Evolutionary conservation across 2,113 vertebrate genomes (phyloP).

Genomic region (Lagopus muta): DNA sequence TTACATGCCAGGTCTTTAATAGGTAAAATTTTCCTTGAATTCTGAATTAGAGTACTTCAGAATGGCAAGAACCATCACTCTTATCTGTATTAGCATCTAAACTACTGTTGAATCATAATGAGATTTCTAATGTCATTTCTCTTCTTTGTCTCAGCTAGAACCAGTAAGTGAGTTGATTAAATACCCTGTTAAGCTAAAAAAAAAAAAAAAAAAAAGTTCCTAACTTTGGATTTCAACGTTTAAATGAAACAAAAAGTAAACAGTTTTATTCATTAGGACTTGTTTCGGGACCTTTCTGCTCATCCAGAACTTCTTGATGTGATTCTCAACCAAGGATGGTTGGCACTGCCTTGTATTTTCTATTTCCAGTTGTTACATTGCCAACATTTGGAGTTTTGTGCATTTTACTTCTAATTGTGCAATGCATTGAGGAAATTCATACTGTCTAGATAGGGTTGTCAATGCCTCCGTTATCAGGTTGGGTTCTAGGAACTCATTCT

Average conservation of each 20-base stretch:
- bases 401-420: neutral
- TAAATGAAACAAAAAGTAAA: neutral
- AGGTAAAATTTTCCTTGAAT: conserved; percentile 1
- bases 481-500: conserved; percentile 10
- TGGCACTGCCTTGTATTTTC: neutral
- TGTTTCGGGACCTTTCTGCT: neutral
- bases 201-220: neutral
- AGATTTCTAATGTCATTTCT: neutral
- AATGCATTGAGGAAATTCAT: neutral
- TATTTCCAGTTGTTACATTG: neutral
- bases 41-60: neutral
- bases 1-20: neutral
- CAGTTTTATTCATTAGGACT: neutral
- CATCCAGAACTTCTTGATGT: neutral
- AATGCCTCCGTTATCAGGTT: neutral
- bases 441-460: neutral
- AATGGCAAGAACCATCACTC: neutral
- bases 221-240: neutral
- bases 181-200: neutral
- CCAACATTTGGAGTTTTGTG: neutral
- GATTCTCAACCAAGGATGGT: neutral
- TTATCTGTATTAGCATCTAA: neutral
- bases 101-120: neutral
- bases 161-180: neutral
- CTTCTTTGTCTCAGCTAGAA: neutral